phyloP scores from a whole-genome alignment of 2,113 vertebrate genomes.

The Daboia siamensis region DNA sequence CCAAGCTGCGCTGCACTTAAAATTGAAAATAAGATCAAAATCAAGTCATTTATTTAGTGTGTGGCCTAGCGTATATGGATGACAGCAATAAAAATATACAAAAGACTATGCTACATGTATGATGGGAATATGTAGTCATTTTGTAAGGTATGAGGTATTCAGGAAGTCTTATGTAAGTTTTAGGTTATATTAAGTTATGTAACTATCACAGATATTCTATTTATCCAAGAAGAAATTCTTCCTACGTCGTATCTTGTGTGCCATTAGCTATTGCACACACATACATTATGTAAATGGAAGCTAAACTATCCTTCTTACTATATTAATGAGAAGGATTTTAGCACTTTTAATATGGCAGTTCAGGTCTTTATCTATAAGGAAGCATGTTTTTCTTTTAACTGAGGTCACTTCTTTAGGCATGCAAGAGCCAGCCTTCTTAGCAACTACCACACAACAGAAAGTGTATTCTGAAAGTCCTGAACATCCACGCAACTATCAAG shows the following conservation, averaged over 20 bases:
- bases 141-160: not conserved
- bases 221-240: not conserved
- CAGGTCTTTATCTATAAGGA: not conserved
- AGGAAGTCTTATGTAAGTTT: not conserved
- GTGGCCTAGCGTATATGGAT: not conserved
- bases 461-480: not conserved
- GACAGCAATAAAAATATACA: not conserved
- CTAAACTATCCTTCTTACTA: not conserved
- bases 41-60: not conserved
- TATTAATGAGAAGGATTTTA: not conserved
- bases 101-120: not conserved
- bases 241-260: not conserved
- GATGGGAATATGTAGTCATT: not conserved
- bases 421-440: not conserved
- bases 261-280: not conserved
- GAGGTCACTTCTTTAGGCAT: not conserved
- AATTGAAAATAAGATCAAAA: not conserved
- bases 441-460: not conserved
- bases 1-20: too few relatives aligned
- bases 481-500: not conserved
- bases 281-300: not conserved
- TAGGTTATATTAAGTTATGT: not conserved
- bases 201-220: not conserved
- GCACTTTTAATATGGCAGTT: not conserved
- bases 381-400: not conserved